Base-by-base conservation (phyloP, 2,113 vertebrate species). In the Grammomys surdaster region DNA sequence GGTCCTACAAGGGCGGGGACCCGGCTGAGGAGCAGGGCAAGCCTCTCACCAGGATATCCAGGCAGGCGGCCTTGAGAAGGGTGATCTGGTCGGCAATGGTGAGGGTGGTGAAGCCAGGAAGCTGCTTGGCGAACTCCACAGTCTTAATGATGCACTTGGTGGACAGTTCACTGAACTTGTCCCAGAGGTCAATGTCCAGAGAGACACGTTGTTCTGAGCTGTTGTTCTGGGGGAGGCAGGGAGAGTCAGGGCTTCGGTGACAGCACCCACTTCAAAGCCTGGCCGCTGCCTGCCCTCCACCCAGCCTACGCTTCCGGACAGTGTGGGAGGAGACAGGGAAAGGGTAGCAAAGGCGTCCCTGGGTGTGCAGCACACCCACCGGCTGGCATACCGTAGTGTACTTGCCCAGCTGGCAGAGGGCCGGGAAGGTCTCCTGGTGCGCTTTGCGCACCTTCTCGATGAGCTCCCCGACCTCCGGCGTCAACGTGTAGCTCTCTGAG, bases 71-170 rank as follows among this genome's bases (percentile, higher is more conserved):
- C 98, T 99, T 99, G 91, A 99, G 99, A 95, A 99, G 99, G 88
- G 99, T 99, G 98, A 99, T 99, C 99, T 99, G 99, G 98, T 99
- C 99, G 0, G 99, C 99, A 54, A 99, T 99, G 98, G 99, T 99
- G 70, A 99, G 99, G 48, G 99, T 99, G 94, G 99, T 99, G 98
- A 99, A 99, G 97, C 99, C 99, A 0, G 99, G 99, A 96, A 99
- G 99, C 97, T 99, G 99, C 98, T 99, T 99, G 92, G 99, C 99
- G 7, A 99, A 99, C 98, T 99, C 99, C 98, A 99, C 99, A 0
- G 99, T 99, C 98, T 99, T 99, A 95, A 99, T 99, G 99, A 99
- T 99, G 98, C 99, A 99, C 98, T 99, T 99, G 96, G 99, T 99
- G 98, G 99, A 99, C 93, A 99, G 98, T 95, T 99, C 99, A 13